A percentile compares a stretch with the other conserved stretches of the same genome.
Conservation (phyloP, 2,113 vertebrate species). For the Conger conger region DNA sequence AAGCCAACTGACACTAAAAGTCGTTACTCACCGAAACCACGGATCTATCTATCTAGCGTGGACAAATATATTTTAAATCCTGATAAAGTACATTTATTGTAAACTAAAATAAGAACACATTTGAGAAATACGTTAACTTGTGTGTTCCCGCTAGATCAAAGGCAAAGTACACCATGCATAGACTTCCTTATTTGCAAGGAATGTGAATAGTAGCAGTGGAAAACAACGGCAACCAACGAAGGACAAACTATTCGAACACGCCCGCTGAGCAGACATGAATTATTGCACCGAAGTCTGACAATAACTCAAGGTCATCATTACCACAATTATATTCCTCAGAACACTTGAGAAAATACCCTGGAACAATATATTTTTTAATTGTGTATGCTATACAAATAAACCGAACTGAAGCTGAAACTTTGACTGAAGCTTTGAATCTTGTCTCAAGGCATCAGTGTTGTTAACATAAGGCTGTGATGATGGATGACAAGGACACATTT, state of each 20-base stretch:
- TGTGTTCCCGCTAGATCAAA: background rate
- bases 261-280: too few relatives aligned
- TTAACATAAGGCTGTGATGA: too few relatives aligned
- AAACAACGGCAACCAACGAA: background rate
- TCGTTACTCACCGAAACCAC: background rate
- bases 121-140: background rate
- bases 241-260: background rate
- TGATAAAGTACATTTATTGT: background rate
- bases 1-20: background rate
- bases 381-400: too few relatives aligned
- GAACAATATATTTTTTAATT: too few relatives aligned
- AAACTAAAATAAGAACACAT: background rate
- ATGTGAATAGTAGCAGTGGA: background rate
- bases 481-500: too few relatives aligned
- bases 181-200: background rate
- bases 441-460: too few relatives aligned
- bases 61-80: background rate
- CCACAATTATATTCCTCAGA: too few relatives aligned
- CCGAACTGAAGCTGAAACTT: too few relatives aligned
- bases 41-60: background rate
- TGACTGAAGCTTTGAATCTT: too few relatives aligned
- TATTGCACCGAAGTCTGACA: too few relatives aligned
- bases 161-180: background rate
- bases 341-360: too few relatives aligned
- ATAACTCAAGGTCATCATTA: too few relatives aligned